A percentile compares a stretch with the other conserved stretches of the same genome.
Conservation (phyloP, 2,113 vertebrate genomes). For the Parotia lawesii region DNA sequence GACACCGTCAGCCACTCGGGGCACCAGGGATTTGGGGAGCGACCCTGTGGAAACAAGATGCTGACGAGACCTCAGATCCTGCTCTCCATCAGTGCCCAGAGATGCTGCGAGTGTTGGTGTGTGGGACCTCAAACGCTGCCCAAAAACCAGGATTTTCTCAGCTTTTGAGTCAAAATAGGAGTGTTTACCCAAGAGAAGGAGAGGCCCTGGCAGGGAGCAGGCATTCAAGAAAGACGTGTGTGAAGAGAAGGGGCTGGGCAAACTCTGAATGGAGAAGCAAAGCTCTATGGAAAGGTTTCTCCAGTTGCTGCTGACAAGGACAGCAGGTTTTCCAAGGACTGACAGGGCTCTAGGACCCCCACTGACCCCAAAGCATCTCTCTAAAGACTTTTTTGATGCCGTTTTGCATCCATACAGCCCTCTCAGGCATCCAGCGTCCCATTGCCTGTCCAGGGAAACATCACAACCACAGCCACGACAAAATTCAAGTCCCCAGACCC, state of each 20-base stretch:
- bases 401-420: neutral
- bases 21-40: slow-evolving; percentile 11
- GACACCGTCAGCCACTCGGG: neutral
- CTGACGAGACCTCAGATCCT: neutral
- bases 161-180: slow-evolving; percentile 5
- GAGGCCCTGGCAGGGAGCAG: neutral
- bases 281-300: neutral
- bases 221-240: neutral
- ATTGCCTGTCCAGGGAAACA: neutral
- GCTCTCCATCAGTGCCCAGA: slow-evolving; percentile 30
- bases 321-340: neutral
- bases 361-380: neutral
- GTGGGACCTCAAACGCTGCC: slow-evolving; percentile 32
- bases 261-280: neutral
- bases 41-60: neutral
- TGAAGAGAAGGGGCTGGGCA: neutral
- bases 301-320: neutral
- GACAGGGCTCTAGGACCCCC: neutral
- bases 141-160: slow-evolving; percentile 21
- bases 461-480: neutral
- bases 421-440: neutral
- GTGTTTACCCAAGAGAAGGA: slow-evolving; percentile 42
- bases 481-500: neutral
- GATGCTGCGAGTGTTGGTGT: neutral
- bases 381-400: neutral